phyloP scores from a whole-genome alignment of 2,888 invertebrate species.

The Myopa testacea region DNA sequence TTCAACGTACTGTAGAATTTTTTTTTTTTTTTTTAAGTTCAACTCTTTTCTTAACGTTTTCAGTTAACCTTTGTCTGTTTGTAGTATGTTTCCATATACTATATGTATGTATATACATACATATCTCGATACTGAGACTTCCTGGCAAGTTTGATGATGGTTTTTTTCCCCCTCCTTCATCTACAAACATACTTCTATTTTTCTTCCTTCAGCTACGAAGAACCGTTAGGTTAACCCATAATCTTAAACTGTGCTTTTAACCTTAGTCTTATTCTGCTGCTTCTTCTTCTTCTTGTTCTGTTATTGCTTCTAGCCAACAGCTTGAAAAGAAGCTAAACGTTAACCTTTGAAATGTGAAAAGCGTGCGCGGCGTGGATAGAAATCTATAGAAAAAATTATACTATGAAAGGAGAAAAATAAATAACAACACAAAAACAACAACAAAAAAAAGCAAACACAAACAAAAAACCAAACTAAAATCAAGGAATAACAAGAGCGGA shows the following conservation, averaged over 20 bases:
- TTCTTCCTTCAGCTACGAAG: background rate
- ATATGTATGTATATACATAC: too few species aligned
- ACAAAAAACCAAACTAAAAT: background rate
- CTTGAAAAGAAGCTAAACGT: background rate
- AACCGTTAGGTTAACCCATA: constrained; percentile 12
- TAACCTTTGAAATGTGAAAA: background rate
- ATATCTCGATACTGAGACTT: background rate
- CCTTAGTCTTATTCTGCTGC: background rate
- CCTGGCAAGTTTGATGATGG: background rate
- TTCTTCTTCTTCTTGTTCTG: too few species aligned
- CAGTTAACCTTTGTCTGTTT: too few species aligned
- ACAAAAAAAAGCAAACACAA: background rate
- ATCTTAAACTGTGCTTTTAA: constrained; percentile 17
- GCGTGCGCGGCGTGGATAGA: background rate
- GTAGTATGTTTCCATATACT: too few species aligned
- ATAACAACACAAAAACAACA: background rate
- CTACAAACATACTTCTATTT: too few species aligned
- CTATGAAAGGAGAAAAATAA: background rate
- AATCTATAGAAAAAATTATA: background rate
- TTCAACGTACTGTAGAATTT: too few species aligned
- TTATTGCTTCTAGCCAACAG: background rate
- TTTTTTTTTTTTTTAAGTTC: too few species aligned
- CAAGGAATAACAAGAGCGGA: background rate
- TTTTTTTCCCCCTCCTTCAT: too few species aligned
- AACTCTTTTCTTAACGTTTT: too few species aligned